Conservation (phyloP, 2,797 vertebrate species). For the Catostomus latipinnis region DNA sequence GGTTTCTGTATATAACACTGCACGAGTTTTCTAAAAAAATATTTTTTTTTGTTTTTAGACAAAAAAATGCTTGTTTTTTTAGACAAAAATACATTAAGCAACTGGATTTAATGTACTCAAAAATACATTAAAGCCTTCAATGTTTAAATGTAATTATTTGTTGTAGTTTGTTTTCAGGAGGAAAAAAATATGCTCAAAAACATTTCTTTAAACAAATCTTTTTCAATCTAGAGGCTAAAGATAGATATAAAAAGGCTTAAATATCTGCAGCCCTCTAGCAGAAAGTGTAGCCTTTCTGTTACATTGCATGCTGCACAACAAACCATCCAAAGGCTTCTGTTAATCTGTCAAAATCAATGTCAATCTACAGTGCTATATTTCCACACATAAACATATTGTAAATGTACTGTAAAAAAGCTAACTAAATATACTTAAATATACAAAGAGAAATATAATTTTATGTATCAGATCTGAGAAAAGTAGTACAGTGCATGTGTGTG, state of each 20-base stretch:
- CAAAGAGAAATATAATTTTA: constrained; percentile 48
- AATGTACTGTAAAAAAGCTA: not conserved
- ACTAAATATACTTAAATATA: constrained; percentile 52
- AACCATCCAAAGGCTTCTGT: not conserved
- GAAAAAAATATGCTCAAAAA: too few relatives aligned
- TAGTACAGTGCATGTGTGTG: constrained; percentile 1
- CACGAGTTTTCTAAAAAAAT: constrained; percentile 3
- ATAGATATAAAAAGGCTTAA: not conserved
- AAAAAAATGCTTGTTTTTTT: not conserved
- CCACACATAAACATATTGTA: not conserved
- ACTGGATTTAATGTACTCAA: too few relatives aligned
- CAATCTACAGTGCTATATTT: not conserved
- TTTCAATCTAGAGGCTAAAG: not conserved
- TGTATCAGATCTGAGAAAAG: constrained; percentile 17
- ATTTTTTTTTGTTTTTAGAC: not conserved
- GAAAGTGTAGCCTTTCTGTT: not conserved
- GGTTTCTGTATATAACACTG: constrained; percentile 37
- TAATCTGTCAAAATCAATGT: constrained; percentile 9
- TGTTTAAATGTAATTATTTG: too few relatives aligned
- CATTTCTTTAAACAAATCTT: too few relatives aligned
- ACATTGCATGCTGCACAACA: constrained; percentile 38
- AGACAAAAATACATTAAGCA: too few relatives aligned
- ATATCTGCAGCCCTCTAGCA: not conserved
- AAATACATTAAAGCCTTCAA: too few relatives aligned
- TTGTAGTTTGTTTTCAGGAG: too few relatives aligned